phyloP scores from a whole-genome alignment of 1,140 invertebrate genomes.

The Eumeta japonica region DNA sequence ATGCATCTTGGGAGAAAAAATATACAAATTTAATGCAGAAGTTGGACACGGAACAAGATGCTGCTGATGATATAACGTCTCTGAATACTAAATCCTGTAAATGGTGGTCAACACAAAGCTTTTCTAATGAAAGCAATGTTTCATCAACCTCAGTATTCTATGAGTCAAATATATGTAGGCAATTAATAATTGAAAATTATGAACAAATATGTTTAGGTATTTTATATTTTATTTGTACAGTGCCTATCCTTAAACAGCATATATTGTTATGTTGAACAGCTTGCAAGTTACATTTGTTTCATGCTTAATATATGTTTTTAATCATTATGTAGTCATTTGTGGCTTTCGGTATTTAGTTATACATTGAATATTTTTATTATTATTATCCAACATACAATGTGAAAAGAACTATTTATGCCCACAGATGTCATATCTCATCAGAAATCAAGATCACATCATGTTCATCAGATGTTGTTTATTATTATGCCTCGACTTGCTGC shows the following conservation, averaged over 20 bases:
- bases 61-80: conserved; percentile 57
- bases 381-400: too few species aligned
- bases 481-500: conserved; percentile 91
- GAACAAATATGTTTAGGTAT: conserved; percentile 72
- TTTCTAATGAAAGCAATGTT: conserved; percentile 52
- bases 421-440: conserved; percentile 77
- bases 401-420: too few species aligned
- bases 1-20: conserved; percentile 82
- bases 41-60: conserved; percentile 46
- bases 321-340: not conserved
- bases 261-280: not conserved
- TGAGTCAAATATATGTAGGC: conserved; percentile 85
- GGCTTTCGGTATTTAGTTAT: too few species aligned
- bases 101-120: conserved; percentile 65
- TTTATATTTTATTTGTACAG: conserved; percentile 10
- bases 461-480: conserved; percentile 85
- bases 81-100: conserved; percentile 56
- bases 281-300: too few species aligned
- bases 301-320: not conserved
- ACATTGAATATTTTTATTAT: too few species aligned
- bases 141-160: conserved; percentile 54
- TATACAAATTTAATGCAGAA: conserved; percentile 70
- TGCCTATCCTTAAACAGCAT: not conserved
- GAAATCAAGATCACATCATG: conserved; percentile 71
- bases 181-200: conserved; percentile 82